phyloP scores from a whole-genome alignment of 1,140 invertebrate species.

The Drosophila ficusphila region DNA sequence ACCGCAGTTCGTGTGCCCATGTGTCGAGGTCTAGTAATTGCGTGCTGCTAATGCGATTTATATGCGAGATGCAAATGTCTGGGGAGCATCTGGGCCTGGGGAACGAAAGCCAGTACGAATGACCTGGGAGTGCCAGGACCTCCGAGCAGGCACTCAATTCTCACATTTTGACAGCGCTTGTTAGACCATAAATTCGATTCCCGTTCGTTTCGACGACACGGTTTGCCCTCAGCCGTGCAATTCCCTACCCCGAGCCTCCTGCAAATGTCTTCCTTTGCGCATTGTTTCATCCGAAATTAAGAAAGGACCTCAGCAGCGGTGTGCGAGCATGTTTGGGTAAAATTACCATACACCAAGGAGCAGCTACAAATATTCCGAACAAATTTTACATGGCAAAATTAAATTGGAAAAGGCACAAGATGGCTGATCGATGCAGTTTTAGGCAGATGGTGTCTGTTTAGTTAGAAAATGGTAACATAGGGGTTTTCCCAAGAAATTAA shows the following conservation, averaged over 20 bases:
- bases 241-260: neutral
- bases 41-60: slow-evolving; percentile 76
- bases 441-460: neutral
- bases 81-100: slow-evolving; percentile 30
- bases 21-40: slow-evolving; percentile 61
- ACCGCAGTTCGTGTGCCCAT: slow-evolving; percentile 14
- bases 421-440: slow-evolving; percentile 1
- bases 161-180: slow-evolving; percentile 76
- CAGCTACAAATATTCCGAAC: neutral
- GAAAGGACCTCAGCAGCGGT: slow-evolving; percentile 37
- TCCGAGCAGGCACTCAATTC: slow-evolving; percentile 65
- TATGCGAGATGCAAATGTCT: slow-evolving; percentile 76
- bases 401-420: neutral
- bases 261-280: slow-evolving; percentile 46
- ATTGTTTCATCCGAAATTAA: slow-evolving; percentile 78
- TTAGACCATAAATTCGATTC: slow-evolving; percentile 79
- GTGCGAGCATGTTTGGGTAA: slow-evolving; percentile 35
- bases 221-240: neutral
- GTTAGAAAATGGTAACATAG: no score
- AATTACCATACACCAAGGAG: slow-evolving; percentile 42
- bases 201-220: slow-evolving; percentile 60
- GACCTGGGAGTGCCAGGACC: neutral
- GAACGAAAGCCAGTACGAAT: neutral
- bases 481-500: neutral
- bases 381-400: slow-evolving; percentile 13